phyloP scores from a whole-genome alignment of 2,888 invertebrate genomes.

The Amphipyra tragopoginis region DNA sequence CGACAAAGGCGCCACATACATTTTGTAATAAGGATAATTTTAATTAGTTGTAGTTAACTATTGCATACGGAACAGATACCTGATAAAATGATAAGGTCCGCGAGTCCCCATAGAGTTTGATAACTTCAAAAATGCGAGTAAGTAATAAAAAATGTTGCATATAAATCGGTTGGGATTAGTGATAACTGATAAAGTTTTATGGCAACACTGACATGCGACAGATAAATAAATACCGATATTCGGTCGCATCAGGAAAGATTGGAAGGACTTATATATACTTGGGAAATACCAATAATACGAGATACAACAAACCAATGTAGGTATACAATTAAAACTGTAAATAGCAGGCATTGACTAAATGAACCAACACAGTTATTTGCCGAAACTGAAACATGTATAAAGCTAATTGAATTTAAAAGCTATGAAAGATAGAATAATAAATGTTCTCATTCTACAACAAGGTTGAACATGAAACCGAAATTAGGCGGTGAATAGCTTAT shows the following conservation, averaged over 20 bases:
- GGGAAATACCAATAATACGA: neutral
- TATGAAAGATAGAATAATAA: conserved; percentile 31
- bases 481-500: conserved; percentile 16
- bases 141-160: conserved; percentile 17
- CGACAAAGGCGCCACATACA: too few relatives aligned
- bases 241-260: conserved; percentile 10
- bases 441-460: conserved; percentile 28
- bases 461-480: conserved; percentile 17
- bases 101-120: conserved; percentile 3
- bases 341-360: conserved; percentile 8
- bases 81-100: conserved; percentile 6
- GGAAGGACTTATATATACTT: too few relatives aligned
- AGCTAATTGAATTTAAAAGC: conserved; percentile 21
- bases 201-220: conserved; percentile 5
- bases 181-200: conserved; percentile 25
- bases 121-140: conserved; percentile 18
- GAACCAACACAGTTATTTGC: conserved; percentile 2
- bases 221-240: conserved; percentile 22
- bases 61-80: neutral
- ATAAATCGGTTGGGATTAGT: conserved; percentile 32
- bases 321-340: too few relatives aligned
- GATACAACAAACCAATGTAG: neutral
- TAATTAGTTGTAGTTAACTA: too few relatives aligned
- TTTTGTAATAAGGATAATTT: too few relatives aligned
- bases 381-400: conserved; percentile 16